Evolutionary conservation across 2,888 invertebrate genomes (phyloP), one percentile per base, ranked within the genome.

Genomic region (Helicoverpa assulta): DNA sequence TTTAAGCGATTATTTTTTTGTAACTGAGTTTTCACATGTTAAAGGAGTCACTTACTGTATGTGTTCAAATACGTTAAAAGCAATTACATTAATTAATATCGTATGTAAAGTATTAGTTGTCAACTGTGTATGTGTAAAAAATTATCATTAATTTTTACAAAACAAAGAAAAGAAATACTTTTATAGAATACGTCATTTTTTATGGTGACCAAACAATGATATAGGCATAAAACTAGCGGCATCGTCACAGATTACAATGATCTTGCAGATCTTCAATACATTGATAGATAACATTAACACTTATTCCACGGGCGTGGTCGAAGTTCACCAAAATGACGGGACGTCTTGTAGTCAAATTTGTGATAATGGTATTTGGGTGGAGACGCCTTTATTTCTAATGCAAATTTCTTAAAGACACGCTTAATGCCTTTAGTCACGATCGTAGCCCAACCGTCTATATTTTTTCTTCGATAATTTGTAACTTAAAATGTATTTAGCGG

Each of bases 211-310:
- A 14, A 8, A 51, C 12, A 69, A 51, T 14, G 5, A 10, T 7
- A 5, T 29, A 40, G 10, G 40, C 54, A 61, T 29, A 16, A 50
- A 61, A 43, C 26, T 51, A 52, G 59, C 26, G 51, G 59, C 37
- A 52, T 55, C 26, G 7, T 14, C 57, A 77, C 69, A 72, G 76
- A 78, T 74, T 68, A 75, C 70, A 81, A 83, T 90, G 90, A 90
- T 86, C 82, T 78, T 82, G 86, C 88, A 86, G 78, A 86, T 86
- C 76, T 76, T 63, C 66, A 80, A 76, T 79, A 79, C 82, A 84
- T 85, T 86, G 85, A 86, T 86, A 86, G 84, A 84, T 79, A 83
- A 83, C 81, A 82, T 85, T 86, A 80, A 85, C 85, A 85, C 85
- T 83, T 84, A 86, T 88, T 85, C 73, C 63, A 63, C 62, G 78